These are phyloP conservation scores for Antheraea mylitta DNA, from an alignment of 1,140 invertebrate species.

Conservation along the genomic window DNA sequence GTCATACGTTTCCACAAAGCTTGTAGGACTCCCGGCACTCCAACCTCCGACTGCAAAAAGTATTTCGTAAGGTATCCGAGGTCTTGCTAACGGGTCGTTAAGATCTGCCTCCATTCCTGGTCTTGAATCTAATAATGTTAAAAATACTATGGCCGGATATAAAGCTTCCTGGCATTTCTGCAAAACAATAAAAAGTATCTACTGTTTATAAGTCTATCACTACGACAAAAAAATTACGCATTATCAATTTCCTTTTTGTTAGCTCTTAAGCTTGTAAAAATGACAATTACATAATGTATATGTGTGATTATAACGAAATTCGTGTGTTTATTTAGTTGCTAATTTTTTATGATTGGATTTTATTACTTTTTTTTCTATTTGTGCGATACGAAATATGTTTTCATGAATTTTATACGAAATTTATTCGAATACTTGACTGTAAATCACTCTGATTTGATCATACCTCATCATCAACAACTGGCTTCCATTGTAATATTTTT, in stretches of 20 bases:
- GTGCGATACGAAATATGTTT: no score
- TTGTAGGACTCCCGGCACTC: conserved; percentile 88
- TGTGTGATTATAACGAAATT: no score
- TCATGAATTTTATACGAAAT: no score
- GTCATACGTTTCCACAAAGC: conserved; percentile 89
- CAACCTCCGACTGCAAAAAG: conserved; percentile 88
- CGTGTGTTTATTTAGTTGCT: no score
- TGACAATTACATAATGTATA: no score
- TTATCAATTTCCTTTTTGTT: no score
- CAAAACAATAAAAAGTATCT: conserved; percentile 17
- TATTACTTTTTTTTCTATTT: no score
- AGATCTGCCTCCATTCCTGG: conserved; percentile 79
- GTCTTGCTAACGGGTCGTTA: conserved; percentile 80
- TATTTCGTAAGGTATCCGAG: conserved; percentile 84
- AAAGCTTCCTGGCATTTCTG: conserved; percentile 71
- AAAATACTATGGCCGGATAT: conserved; percentile 75
- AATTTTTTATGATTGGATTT: no score
- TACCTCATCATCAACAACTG: conserved; percentile 77
- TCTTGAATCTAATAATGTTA: conserved; percentile 73
- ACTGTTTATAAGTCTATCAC: not conserved
- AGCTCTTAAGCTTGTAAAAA: no score
- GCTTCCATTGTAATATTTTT: conserved; percentile 80
- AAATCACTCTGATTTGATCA: conserved; percentile 13
- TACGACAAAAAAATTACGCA: no score
- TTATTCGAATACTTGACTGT: not conserved